Conservation (phyloP, 2,888 invertebrate genomes). For the Melanargia galathea region DNA sequence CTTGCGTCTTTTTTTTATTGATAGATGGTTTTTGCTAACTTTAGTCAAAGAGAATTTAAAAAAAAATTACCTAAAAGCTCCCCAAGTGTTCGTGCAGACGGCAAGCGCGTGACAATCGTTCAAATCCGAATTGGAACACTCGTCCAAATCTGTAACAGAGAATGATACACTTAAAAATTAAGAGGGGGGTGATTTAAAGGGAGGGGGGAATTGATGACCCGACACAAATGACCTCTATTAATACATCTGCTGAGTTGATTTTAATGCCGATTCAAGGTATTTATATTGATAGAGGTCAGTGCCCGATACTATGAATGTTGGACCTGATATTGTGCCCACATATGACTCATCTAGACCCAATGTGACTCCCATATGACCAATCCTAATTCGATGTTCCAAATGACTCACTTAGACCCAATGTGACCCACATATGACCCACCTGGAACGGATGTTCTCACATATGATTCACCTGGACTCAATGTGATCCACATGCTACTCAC, state of each 20-base stretch:
- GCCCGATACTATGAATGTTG: too few relatives aligned
- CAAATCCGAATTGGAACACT: constrained; percentile 90
- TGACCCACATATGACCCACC: not conserved
- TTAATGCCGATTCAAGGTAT: too few relatives aligned
- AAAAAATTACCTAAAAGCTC: constrained; percentile 87
- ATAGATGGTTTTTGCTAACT: too few relatives aligned
- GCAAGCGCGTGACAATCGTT: constrained; percentile 93
- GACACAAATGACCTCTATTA: not conserved
- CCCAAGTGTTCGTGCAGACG: constrained; percentile 91
- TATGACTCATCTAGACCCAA: too few relatives aligned
- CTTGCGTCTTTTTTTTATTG: too few relatives aligned
- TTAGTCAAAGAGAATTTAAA: too few relatives aligned
- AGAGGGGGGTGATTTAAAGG: not conserved
- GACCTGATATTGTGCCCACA: too few relatives aligned
- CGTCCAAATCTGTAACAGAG: constrained; percentile 87
- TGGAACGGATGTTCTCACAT: not conserved
- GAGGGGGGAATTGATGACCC: not conserved
- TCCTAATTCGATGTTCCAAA: too few relatives aligned
- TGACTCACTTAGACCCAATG: not conserved
- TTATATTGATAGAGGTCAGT: too few relatives aligned
- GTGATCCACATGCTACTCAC: constrained; percentile 58
- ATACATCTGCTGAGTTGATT: too few relatives aligned
- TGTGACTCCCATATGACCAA: too few relatives aligned
- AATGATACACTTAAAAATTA: not conserved
- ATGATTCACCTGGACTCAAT: not conserved